phyloP scores from a whole-genome alignment of 2,113 vertebrate genomes.

The Chaetodon auriga region DNA sequence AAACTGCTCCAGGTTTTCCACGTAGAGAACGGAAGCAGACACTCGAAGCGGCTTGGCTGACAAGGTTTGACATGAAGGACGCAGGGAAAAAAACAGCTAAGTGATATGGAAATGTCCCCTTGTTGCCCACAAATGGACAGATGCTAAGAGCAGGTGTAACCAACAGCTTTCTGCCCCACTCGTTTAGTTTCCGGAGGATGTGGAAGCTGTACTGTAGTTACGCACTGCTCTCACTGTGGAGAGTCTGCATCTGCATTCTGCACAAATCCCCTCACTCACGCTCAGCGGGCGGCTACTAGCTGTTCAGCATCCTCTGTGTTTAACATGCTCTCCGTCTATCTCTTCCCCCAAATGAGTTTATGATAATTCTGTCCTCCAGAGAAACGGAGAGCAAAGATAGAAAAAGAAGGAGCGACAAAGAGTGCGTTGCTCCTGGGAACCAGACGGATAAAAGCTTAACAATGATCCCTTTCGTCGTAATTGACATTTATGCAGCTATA shows the following conservation, averaged over 20 bases:
- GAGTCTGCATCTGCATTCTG: constrained; percentile 50
- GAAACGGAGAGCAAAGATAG: constrained; percentile 57
- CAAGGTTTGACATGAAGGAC: constrained; percentile 27
- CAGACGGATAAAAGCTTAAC: constrained; percentile 42
- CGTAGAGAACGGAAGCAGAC: constrained; percentile 41
- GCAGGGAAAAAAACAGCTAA: background rate
- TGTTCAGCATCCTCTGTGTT: constrained; percentile 57
- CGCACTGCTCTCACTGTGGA: constrained; percentile 29
- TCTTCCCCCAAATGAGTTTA: constrained; percentile 61
- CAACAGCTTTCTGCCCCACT: constrained; percentile 42
- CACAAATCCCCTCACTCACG: constrained; percentile 47
- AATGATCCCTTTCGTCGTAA: constrained; percentile 56
- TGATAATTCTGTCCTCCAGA: constrained; percentile 68
- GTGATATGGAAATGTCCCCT: constrained; percentile 36
- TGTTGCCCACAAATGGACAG: constrained; percentile 26
- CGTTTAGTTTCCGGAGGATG: constrained; percentile 18
- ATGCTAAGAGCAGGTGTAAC: constrained; percentile 60
- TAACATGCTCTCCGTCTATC: constrained; percentile 66
- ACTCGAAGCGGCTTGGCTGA: constrained; percentile 17
- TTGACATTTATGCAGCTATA: constrained; percentile 57
- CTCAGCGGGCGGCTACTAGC: constrained; percentile 46
- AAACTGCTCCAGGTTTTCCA: constrained; percentile 20
- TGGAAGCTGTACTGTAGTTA: constrained; percentile 23
- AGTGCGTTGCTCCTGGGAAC: constrained; percentile 40
- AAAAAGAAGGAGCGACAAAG: constrained; percentile 37